A percentile compares a stretch with the other conserved stretches of the same genome.
phyloP scores from a whole-genome alignment of 2,113 vertebrate genomes.

The Notothenia rossii region DNA sequence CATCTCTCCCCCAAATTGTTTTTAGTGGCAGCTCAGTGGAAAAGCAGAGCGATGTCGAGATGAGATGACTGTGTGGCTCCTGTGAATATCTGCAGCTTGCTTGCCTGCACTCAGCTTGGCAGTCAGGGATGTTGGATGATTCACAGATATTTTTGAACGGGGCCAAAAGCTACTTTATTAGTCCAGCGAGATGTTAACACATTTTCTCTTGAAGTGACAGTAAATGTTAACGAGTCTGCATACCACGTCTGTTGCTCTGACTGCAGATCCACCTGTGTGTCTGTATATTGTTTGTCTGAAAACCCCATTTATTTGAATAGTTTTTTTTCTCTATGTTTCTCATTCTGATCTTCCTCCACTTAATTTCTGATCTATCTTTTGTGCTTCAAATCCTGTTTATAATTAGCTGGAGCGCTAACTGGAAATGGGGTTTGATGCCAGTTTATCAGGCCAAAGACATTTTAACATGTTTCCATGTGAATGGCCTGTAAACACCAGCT shows the following conservation, averaged over 20 bases:
- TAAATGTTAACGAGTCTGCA: constrained; percentile 57
- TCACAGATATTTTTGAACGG: constrained; percentile 39
- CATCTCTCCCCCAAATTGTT: constrained; percentile 30
- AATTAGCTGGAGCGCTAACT: constrained; percentile 27
- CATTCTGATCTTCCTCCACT: constrained; percentile 1
- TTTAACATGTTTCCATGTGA: constrained; percentile 62
- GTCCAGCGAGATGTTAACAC: constrained; percentile 66
- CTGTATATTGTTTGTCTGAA: not conserved
- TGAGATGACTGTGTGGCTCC: constrained; percentile 22
- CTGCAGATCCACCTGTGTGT: constrained; percentile 23
- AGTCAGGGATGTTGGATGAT: constrained; percentile 43
- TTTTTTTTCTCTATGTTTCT: not conserved
- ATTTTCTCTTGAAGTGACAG: constrained; percentile 61
- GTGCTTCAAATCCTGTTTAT: constrained; percentile 7
- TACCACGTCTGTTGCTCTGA: constrained; percentile 25
- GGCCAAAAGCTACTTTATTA: constrained; percentile 64
- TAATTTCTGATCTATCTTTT: constrained; percentile 11
- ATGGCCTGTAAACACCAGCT: constrained; percentile 72
- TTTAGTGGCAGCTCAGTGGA: constrained; percentile 30
- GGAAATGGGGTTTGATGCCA: constrained; percentile 36
- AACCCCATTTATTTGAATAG: not conserved
- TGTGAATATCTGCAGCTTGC: constrained; percentile 48
- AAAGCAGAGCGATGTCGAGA: constrained; percentile 18
- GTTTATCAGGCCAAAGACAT: constrained; percentile 53
- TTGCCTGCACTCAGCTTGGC: constrained; percentile 49